Conservation (phyloP, 1,140 invertebrate species). For the Pomacea maculata region DNA sequence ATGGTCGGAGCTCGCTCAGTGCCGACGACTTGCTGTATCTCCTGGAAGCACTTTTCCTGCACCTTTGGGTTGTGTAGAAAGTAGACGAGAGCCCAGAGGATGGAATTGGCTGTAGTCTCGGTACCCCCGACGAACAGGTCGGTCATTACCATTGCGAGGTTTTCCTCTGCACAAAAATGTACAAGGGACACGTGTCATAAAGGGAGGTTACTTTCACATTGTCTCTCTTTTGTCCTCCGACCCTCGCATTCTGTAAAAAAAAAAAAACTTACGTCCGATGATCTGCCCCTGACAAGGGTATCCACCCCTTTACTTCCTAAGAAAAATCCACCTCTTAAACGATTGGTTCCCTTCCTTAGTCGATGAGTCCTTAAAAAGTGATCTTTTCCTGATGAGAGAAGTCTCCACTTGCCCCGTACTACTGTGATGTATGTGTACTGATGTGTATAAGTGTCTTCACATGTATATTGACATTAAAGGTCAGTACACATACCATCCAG, state of each 20-base stretch:
- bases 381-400: too few relatives aligned
- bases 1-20: constrained; percentile 22
- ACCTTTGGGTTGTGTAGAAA: constrained; percentile 79
- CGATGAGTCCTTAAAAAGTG: too few relatives aligned
- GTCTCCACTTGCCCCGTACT: too few relatives aligned
- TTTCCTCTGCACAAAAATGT: constrained; percentile 12
- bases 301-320: neutral
- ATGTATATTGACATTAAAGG: too few relatives aligned
- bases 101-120: constrained; percentile 86
- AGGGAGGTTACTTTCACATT: neutral
- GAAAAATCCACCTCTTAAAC: too few relatives aligned
- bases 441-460: too few relatives aligned
- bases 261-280: neutral
- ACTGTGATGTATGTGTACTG: too few relatives aligned
- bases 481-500: too few relatives aligned
- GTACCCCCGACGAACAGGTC: constrained; percentile 90
- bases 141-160: constrained; percentile 31
- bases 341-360: too few relatives aligned
- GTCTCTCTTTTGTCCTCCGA: too few relatives aligned
- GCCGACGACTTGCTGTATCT: constrained; percentile 73
- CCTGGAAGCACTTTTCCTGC: constrained; percentile 83
- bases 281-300: neutral
- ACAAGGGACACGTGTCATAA: too few relatives aligned
- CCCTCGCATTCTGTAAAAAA: too few relatives aligned
- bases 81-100: constrained; percentile 86